phyloP scores from a whole-genome alignment of 2,797 vertebrate species.

The Gymnothorax reevesii region DNA sequence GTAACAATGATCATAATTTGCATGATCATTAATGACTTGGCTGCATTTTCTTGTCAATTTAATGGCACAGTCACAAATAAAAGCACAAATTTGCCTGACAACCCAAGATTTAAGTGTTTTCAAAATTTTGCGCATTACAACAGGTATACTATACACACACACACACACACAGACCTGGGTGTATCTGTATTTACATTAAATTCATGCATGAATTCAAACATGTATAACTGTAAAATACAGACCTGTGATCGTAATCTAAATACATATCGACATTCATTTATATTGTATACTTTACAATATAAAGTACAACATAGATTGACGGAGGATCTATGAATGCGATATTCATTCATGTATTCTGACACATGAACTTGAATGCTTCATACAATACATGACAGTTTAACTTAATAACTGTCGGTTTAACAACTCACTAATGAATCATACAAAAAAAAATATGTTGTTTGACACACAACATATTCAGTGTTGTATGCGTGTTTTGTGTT shows the following conservation, averaged over 20 bases:
- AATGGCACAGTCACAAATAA: no score
- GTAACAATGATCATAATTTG: no score
- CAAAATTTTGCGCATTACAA: no score
- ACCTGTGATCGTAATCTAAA: background rate
- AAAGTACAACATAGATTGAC: background rate
- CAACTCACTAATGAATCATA: background rate
- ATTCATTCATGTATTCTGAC: background rate
- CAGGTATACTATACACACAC: no score
- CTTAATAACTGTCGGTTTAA: no score
- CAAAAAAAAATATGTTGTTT: background rate
- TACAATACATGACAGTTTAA: background rate
- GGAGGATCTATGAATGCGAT: background rate
- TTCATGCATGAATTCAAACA: background rate
- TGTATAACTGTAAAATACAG: background rate
- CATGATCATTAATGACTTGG: no score
- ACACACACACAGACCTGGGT: background rate
- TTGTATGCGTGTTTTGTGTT: background rate
- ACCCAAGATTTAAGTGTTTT: no score
- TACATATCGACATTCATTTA: background rate
- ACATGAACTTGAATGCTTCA: background rate
- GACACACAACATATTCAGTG: background rate
- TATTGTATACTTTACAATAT: conserved; percentile 8
- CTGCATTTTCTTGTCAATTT: no score
- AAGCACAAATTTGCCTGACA: no score
- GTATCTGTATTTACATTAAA: background rate